These are phyloP conservation scores for Neoaliturus tenellus DNA, from an alignment of 2,888 invertebrate genomes.

Conservation along the genomic window DNA sequence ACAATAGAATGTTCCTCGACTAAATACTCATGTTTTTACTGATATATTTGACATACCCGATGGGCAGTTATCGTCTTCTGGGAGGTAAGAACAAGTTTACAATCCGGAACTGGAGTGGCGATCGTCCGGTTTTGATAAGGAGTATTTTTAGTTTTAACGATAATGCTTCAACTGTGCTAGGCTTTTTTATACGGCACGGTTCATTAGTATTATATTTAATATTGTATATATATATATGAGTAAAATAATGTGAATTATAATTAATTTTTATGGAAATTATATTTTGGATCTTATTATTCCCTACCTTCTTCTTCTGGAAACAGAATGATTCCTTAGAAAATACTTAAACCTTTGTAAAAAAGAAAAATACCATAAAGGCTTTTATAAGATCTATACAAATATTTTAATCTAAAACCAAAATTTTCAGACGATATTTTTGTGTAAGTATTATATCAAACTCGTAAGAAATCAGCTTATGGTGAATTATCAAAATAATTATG, in stretches of 20 bases:
- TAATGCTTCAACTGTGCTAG: slow-evolving; percentile 44
- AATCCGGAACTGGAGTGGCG: slow-evolving; percentile 21
- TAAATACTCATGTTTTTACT: slow-evolving; percentile 22
- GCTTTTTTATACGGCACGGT: slow-evolving; percentile 52
- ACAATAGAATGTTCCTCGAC: slow-evolving; percentile 45
- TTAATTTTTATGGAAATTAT: slow-evolving; percentile 45
- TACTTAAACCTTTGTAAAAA: too few species aligned
- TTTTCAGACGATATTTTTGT: too few species aligned
- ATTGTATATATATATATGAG: slow-evolving; percentile 46
- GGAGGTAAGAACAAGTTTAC: neutral
- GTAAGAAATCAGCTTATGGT: too few species aligned
- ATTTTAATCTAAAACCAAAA: too few species aligned
- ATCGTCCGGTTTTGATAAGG: slow-evolving; percentile 25
- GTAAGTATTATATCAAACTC: too few species aligned
- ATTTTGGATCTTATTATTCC: neutral
- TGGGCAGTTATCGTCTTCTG: slow-evolving; percentile 4
- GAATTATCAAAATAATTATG: too few species aligned
- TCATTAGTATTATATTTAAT: slow-evolving; percentile 49
- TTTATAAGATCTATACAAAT: too few species aligned
- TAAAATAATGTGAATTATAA: slow-evolving; percentile 51
- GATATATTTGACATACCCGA: slow-evolving; percentile 3
- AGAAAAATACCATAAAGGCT: too few species aligned
- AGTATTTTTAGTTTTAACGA: slow-evolving; percentile 40
- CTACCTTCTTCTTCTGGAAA: neutral
- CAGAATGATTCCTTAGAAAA: too few species aligned